Conservation (phyloP, 2,113 vertebrate genomes). For the Philantomba maxwellii region DNA sequence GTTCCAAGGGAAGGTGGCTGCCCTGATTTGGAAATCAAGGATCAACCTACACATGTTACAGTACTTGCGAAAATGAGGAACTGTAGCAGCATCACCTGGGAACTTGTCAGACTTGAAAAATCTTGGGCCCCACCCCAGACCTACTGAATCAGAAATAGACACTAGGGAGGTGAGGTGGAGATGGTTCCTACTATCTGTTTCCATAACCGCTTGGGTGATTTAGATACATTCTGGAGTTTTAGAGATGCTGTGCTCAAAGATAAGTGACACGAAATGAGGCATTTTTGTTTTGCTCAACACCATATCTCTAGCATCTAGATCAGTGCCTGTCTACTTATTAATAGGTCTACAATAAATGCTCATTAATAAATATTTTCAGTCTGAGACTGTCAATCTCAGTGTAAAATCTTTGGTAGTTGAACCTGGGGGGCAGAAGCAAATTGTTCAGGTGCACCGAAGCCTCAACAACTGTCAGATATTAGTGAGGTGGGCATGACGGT, state of each 20-base stretch:
- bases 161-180: no score
- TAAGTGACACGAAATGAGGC: neutral
- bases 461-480: neutral
- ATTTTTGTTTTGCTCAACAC: neutral
- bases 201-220: neutral
- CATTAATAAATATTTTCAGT: neutral
- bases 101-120: neutral
- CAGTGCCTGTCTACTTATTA: neutral
- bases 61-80: neutral
- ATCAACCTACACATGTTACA: neutral
- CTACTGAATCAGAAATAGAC: neutral
- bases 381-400: neutral
- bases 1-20: neutral
- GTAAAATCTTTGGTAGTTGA: neutral
- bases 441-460: neutral
- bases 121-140: neutral
- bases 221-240: neutral
- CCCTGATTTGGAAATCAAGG: neutral
- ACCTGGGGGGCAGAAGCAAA: neutral
- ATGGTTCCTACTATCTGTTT: neutral
- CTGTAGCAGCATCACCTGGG: neutral
- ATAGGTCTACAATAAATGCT: neutral
- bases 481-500: neutral
- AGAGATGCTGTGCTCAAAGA: neutral
- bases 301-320: neutral